phyloP scores from a whole-genome alignment of 1,140 invertebrate genomes.

The Lepidurus couesii region DNA sequence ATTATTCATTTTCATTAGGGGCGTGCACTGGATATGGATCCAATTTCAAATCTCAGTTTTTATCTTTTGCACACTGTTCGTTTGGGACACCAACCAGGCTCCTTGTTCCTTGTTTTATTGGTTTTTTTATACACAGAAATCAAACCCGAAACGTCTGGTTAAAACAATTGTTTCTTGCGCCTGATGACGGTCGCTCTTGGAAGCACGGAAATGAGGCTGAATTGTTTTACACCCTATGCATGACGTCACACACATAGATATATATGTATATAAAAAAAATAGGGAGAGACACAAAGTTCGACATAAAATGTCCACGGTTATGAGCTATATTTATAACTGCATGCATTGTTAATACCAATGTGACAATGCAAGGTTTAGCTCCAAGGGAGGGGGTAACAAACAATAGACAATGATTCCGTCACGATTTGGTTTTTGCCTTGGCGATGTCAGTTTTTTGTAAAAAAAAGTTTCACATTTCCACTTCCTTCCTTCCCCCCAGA shows the following conservation, averaged over 20 bases:
- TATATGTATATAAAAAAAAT: background rate
- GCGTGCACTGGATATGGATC: slow-evolving; percentile 11
- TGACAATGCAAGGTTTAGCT: slow-evolving; percentile 2
- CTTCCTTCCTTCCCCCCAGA: slow-evolving; percentile 12
- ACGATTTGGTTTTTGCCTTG: slow-evolving; percentile 19
- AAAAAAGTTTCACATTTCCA: background rate
- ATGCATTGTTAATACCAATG: slow-evolving; percentile 15
- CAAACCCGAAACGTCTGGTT: too few relatives aligned
- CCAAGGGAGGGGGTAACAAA: background rate
- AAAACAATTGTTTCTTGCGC: too few relatives aligned
- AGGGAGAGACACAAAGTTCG: background rate
- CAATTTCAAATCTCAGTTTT: slow-evolving; percentile 4
- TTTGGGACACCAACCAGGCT: background rate
- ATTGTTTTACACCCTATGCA: background rate
- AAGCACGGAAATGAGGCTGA: background rate
- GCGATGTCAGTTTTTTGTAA: background rate
- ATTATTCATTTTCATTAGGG: background rate
- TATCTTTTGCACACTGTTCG: background rate
- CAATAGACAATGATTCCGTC: background rate
- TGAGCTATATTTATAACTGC: slow-evolving; percentile 4
- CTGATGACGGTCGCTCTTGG: background rate
- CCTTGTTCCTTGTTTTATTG: too few relatives aligned
- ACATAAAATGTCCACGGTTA: slow-evolving; percentile 19
- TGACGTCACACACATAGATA: background rate
- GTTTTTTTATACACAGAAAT: background rate